Evolutionary conservation across 2,888 invertebrate genomes (phyloP), one percentile per base, ranked within the genome.

Genomic region (Criorhina ranunculi): DNA sequence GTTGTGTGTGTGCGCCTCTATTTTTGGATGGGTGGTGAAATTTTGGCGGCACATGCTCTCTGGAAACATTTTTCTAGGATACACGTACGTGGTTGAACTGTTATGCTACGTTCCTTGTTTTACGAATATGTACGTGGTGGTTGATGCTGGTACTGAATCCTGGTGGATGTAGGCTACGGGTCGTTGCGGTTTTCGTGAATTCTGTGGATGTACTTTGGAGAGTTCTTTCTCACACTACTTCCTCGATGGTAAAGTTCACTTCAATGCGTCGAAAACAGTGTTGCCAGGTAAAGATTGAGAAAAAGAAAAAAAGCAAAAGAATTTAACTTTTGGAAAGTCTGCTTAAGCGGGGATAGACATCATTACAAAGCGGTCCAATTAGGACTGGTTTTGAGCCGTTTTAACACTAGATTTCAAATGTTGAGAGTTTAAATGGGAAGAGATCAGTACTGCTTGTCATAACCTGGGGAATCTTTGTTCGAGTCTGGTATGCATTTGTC

Each of bases 11-110:
- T 73, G 46, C 55, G 42, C 35, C 33, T 78, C 59, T 78, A 40
- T 37, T 31, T 62, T 6, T 24, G 31, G 24, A 12, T 17, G 49
- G 55, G 24, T 59, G 55, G 62, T 4, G 4, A 57, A 33, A 55
- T 78, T 83, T 73, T 69, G 78, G 83, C 69, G 83, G 83, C 83
- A 83, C 83, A 83, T 83, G 83, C 83, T 83, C 83, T 79, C 57
- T 83, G 57, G 46, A 62, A 67, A 78, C 46, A 78, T 72, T 72
- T 69, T 73, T 73, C 79, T 83, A 72, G 49, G 49, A 72, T 57
- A 73, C 59, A 78, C 78, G 73, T 67, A 70, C 64, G 66, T 67
- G 67, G 40, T 83, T 79, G 66, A 82, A 82, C 72, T 62, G 66
- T 67, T 66, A 11, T 55, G 24, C 46, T 60, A 49, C 44, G 31